Evolutionary conservation across 2,797 vertebrate genomes (phyloP).

Genomic region (Garrulus glandarius): DNA sequence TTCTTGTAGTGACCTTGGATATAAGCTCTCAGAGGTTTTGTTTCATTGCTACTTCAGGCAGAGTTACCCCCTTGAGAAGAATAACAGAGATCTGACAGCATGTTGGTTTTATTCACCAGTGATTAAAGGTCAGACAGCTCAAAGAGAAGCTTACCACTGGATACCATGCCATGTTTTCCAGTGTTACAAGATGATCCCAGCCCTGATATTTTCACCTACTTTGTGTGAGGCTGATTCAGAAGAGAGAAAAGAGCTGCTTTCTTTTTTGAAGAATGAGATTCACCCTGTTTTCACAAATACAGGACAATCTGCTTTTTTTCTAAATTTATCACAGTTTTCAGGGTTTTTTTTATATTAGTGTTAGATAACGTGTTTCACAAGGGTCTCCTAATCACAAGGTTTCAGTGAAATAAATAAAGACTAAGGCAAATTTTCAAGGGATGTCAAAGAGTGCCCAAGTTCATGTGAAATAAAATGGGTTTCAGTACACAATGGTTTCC

Average conservation of each 20-base stretch:
- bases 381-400: neutral
- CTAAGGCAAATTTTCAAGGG: neutral
- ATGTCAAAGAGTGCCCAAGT: neutral
- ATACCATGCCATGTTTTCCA: neutral
- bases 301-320: neutral
- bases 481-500: neutral
- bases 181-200: neutral
- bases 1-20: slow-evolving; percentile 12
- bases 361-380: neutral
- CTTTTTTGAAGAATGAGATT: neutral
- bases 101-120: slow-evolving; percentile 13
- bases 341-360: neutral
- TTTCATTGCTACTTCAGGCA: slow-evolving; percentile 7
- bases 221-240: neutral
- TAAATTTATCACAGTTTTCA: neutral
- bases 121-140: slow-evolving; percentile 49
- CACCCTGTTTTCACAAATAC: neutral
- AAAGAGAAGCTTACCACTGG: neutral
- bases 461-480: neutral
- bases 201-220: neutral
- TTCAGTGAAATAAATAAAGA: neutral
- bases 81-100: neutral
- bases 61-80: slow-evolving; percentile 1
- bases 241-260: neutral
- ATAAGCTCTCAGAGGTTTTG: slow-evolving; percentile 9